Evolutionary conservation across 2,113 vertebrate species (phyloP), one percentile per base, ranked within the genome.

Genomic region (Sebastes fasciatus): DNA sequence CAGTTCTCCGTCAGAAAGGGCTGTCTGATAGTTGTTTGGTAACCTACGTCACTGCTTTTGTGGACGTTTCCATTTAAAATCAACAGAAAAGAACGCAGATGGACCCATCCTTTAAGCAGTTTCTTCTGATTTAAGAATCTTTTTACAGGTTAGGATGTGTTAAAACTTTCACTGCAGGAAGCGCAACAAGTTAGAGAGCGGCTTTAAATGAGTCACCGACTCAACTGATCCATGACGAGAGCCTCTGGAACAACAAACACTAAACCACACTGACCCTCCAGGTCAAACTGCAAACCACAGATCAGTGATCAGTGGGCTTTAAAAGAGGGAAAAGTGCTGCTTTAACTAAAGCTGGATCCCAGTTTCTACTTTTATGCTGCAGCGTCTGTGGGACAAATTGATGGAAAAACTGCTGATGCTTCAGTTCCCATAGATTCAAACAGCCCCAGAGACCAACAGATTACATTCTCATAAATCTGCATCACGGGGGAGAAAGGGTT

Each of bases 401-500:
- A 67, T 61, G 79, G 62, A 76, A 87, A 91, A 80, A 64, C n/a
- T 70, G 86, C 73, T 73, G 62, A 82, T 82, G 42, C 49, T 83
- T 73, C 70, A 80, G 80, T 91, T 94, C 92, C 86, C 91, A 92
- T 49, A 69, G 79, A 77, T 62, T 58, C 3, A 77, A 78, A 86
- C 42, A 63, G 43, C 57, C 68, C 73, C 9, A 54, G 60, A 75
- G 78, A 82, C 26, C 14, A 5, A 40, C 1, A 13, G 4, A 66
- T 71, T 5, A 61, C 3, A 9, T 64, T 92, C 80, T 86, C 86
- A 90, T 88, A 80, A 82, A 75, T 69, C 45, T 0, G 13, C 55
- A 58, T 61, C 79, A 72, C 83, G 4, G 46, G 80, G 82, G 86
- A 87, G 26, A 26, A 61, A 43, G 1, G 0, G 8, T 62, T 77